Base-by-base conservation (phyloP, 2,113 vertebrate genomes). In the Damaliscus lunatus region DNA sequence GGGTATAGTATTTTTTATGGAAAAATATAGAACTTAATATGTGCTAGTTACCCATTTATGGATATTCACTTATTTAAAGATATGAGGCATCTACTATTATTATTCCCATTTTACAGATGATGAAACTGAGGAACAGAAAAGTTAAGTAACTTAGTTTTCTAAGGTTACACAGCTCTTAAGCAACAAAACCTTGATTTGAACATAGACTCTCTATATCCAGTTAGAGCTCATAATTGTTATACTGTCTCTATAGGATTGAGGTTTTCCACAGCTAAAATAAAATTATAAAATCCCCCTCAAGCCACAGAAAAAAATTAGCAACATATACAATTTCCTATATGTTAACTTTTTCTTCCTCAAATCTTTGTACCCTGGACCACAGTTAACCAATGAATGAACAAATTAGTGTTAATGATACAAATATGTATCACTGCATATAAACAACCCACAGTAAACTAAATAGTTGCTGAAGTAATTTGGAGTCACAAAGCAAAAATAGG, bases 371-470 rank as follows among this genome's bases (percentile, higher is more conserved):
- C 27, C 23, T 60, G 59, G 9, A 55, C 33, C 17, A 46, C 57
- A 90, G 83, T 86, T 93, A 64, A 89, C 62, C 52, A 29, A 31
- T 55, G 92, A 92, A 89, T 78, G 31, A 97, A 43, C 16, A 96
- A 67, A 59, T 96, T 85, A 57, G 23, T 90, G 46, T 95, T 85
- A 60, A 29, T 57, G 10, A 78, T 81, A 59, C 27, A 90, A 50
- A 50, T 86, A 67, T 43, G 10, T 23, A 82, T 77, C 67, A 17
- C 14, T 55, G 16, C 36, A 36, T 96, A n/a, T 40, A 52, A 52
- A 94, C 33, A 93, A 43, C 27, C 15, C 29, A 23, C 52, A 74
- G n/a, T 74, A 88, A 77, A 67, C 31, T 55, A 23, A 84, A 53
- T 67, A 60, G 48, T 90, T 95, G 71, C 40, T 59, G 12, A 88